Percentiles rank a stretch among this genome's conserved stretches.
Evolutionary conservation across 2,113 vertebrate species (phyloP).

Genomic region (Eidolon helvum): DNA sequence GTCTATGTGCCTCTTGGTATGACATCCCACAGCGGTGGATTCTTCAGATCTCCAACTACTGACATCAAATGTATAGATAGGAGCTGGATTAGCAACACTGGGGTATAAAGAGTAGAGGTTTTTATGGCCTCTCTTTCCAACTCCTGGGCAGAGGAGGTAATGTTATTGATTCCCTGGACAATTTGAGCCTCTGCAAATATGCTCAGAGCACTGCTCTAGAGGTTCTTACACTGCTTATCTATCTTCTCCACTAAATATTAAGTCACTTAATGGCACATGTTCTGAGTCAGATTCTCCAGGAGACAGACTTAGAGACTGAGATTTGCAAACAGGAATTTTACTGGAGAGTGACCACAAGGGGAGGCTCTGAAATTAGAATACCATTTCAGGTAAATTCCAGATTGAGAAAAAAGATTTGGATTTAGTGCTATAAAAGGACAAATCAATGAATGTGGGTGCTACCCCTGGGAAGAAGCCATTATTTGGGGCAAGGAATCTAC

Average conservation of each 20-base stretch:
- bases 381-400: background rate
- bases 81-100: background rate
- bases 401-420: background rate
- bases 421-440: background rate
- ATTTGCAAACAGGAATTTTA: background rate
- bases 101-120: background rate
- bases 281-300: background rate
- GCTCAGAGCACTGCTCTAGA: background rate
- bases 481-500: background rate
- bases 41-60: background rate
- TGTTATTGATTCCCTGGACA: background rate
- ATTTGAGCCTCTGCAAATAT: background rate
- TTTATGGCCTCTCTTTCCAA: background rate
- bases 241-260: background rate
- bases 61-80: background rate
- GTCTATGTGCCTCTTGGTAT: background rate
- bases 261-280: background rate
- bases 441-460: fast-evolving
- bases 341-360: background rate
- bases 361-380: background rate
- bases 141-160: background rate
- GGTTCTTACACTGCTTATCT: fast-evolving
- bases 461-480: background rate
- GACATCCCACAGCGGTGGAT: background rate
- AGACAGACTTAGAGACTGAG: background rate